Conservation (phyloP, 2,888 invertebrate species). For the Drosophila paranaensis region DNA sequence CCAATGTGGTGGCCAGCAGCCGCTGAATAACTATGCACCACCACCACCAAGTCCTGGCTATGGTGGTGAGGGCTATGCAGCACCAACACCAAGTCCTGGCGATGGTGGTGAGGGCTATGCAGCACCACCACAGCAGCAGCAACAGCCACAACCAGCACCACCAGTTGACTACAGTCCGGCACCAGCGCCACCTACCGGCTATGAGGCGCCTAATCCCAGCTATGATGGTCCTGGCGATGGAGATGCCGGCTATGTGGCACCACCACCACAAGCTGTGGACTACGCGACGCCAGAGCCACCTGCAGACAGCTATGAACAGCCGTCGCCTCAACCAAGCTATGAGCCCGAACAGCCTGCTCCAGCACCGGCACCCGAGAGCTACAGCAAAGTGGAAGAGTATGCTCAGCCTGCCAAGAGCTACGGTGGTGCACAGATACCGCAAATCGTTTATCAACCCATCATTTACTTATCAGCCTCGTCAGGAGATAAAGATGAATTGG, state of each 20-base stretch:
- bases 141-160: conserved; percentile 5
- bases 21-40: conserved; percentile 38
- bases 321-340: conserved; percentile 23
- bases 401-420: conserved; percentile 31
- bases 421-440: conserved; percentile 50
- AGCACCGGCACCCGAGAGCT: conserved; percentile 40
- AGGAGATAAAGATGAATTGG: conserved; percentile 11
- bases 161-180: conserved; percentile 33
- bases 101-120: conserved; percentile 47
- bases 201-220: conserved; percentile 42
- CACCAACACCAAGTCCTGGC: conserved; percentile 18
- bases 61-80: conserved; percentile 39
- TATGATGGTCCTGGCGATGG: conserved; percentile 67
- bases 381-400: conserved; percentile 46
- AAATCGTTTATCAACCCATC: conserved; percentile 79
- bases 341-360: conserved; percentile 30
- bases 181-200: conserved; percentile 32
- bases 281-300: conserved; percentile 1
- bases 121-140: not conserved
- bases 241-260: conserved; percentile 53
- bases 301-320: conserved; percentile 33
- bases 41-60: conserved; percentile 47
- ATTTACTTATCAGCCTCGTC: conserved; percentile 70
- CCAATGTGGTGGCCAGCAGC: conserved; percentile 39
- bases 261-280: conserved; percentile 2